These are phyloP conservation scores for Oscheius myriophilus DNA, from an alignment of 2,888 invertebrate genomes.

Conservation along the genomic window DNA sequence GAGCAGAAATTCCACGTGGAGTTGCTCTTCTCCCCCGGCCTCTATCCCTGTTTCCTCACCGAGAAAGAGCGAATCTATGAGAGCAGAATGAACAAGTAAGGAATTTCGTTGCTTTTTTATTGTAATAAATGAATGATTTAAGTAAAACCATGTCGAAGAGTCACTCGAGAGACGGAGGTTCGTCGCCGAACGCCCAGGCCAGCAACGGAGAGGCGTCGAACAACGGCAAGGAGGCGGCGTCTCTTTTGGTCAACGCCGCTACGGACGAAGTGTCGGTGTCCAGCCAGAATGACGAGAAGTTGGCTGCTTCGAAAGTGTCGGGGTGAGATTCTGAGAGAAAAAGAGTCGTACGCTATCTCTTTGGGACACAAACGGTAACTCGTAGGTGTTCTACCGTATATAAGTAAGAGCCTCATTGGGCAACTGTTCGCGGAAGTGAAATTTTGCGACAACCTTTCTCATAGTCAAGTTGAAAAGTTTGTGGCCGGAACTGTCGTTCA, in stretches of 20 bases:
- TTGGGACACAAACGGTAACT: no score
- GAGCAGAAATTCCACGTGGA: constrained; percentile 89
- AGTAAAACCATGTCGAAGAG: constrained; percentile 41
- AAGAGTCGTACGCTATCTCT: no score
- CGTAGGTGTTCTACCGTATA: no score
- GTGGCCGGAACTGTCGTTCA: no score
- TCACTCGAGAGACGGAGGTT: constrained; percentile 36
- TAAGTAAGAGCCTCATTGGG: no score
- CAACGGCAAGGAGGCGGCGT: not conserved
- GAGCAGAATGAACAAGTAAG: constrained; percentile 90
- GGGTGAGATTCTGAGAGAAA: constrained; percentile 6
- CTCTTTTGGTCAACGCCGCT: not conserved
- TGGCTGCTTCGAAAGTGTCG: not conserved
- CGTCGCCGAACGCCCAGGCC: constrained; percentile 20
- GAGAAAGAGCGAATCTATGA: constrained; percentile 68
- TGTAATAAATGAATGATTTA: constrained; percentile 6
- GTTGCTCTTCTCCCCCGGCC: constrained; percentile 96
- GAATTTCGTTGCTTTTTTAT: constrained; percentile 70
- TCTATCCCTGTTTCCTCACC: constrained; percentile 71
- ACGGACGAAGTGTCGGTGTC: constrained; percentile 30
- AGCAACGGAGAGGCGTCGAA: not conserved
- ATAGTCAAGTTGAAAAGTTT: no score
- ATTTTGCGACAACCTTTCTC: no score
- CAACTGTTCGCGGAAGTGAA: no score
- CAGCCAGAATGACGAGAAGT: constrained; percentile 16